Evolutionary conservation across 37 sponge, comb jelly and placozoan genomes (phyloP), one percentile per base, ranked within the genome.

Genomic region (Ephydatia muelleri): DNA sequence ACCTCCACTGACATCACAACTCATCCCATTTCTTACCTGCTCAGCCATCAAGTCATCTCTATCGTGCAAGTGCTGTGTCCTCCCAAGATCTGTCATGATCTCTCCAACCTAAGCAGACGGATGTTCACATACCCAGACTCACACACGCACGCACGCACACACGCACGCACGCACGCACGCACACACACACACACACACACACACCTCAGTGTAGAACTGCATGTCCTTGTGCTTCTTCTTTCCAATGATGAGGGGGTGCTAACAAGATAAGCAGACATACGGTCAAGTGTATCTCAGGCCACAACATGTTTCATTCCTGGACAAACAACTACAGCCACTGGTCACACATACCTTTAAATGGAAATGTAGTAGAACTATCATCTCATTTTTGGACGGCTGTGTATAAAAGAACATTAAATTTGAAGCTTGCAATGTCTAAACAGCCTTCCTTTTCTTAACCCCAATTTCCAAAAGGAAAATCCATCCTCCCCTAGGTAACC

Each of bases 41-140:
- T 99, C 99, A 16, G 99, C 99, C 73, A 95, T 72, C 57, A 97
- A 82, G 88, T 99, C 99, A 76, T 99, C 99, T 47, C 95, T 89
- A 69, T 99, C 99, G 40, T 97, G 93, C 99, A 99, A 95, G 80
- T 94, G 89, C 73, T 96, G 98, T 31, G 90, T 84, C 25, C 95
- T 82, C 23, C 97, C 96, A 76, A 99, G 67, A 69, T 96, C 97
- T n/a, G 99, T 95, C 92, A 97, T 93, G 9, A 97, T 91, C 84
- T 99, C 99, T 25, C 99, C 99, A 57, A 96, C 94, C 94, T 91
- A 43, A 29, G 72, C 19, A 76, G 26, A 19, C 21, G 26, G 11
- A 36, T 4, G 36, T 36, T 9, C 76, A 75, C 47, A 5, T 9
- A 37, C 35, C 34, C 5, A 27, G 79, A 22, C 32, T 34, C 12